Base-by-base conservation (phyloP, 1,140 invertebrate species). In the Drosophila ananassae region DNA sequence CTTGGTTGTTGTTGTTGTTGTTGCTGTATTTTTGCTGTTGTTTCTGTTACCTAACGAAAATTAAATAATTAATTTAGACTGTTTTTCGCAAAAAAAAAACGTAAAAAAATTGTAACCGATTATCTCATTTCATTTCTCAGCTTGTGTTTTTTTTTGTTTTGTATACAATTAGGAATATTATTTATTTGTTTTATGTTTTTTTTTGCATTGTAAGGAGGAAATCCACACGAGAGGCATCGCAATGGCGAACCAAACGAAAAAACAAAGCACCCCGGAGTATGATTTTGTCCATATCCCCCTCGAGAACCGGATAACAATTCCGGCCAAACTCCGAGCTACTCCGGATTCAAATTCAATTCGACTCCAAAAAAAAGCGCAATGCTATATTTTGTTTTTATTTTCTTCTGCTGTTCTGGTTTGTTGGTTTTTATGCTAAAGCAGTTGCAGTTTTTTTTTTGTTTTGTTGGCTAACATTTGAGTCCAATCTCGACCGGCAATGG, bases 161-260 rank as follows among this genome's bases (percentile, higher is more conserved):
- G 63, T 69, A 69, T 57, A 69, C 67, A 69, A 44, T 69, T 69
- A 69, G 67, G 67, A 69, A 69, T 69, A 69, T 69, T 69, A 69
- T 69, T 69, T 57, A 69, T 56, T 68, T 67, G 24, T 37, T 63
- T 50, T 25, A 2, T 30, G 25, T 2, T 28, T 28, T 3, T 41
- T 44, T 25, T 17, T 25, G 22, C 41, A 50, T 54, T 68, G 41
- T 69, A 57, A 68, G 41, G 64, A 69, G 51, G 25, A 69, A 48
- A 69, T 69, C 52, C 67, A 69, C 52, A 69, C 67, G 67, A 69
- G 67, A 69, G 63, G 51, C 67, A 69, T 28, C 48, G 67, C 67
- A 24, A 39, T 17, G 44, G 21, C 50, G 50, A 69, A 37, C 64
- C 53, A 37, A 69, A 47, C 6, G 44, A 47, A 44, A 64, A 39